A percentile compares a stretch with the other conserved stretches of the same genome.
phyloP scores from a whole-genome alignment of 2,888 invertebrate genomes.

The Microctonus aethiopoides region DNA sequence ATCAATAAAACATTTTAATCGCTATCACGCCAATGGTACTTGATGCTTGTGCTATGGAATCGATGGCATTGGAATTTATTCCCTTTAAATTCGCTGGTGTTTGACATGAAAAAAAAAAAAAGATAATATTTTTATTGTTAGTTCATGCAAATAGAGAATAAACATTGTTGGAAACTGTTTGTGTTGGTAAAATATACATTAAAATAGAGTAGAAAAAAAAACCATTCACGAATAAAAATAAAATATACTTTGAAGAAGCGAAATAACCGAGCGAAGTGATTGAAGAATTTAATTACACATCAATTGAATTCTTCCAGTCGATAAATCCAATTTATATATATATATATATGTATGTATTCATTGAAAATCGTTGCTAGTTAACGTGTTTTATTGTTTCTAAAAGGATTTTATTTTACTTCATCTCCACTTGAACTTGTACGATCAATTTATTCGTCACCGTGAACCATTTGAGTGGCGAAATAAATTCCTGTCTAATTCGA shows the following conservation, averaged over 20 bases:
- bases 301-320: neutral
- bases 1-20: neutral
- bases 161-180: conserved; percentile 8
- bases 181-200: neutral
- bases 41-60: neutral
- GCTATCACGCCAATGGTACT: neutral
- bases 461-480: neutral
- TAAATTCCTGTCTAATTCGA: conserved; percentile 17
- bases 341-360: neutral
- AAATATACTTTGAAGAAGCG: neutral
- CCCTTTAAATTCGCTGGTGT: neutral
- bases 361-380: neutral
- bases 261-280: neutral
- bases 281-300: conserved; percentile 13
- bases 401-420: neutral
- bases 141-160: conserved; percentile 16
- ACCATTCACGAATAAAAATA: neutral
- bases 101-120: neutral
- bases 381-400: neutral
- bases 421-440: neutral
- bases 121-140: conserved; percentile 19
- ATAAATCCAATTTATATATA: neutral
- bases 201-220: neutral
- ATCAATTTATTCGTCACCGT: neutral
- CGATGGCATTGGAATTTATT: neutral